Percentiles rank a stretch among this genome's conserved stretches.
These are phyloP conservation scores for Cotesia chilonis DNA, from an alignment of 1,140 invertebrate species.

Conservation along the genomic window DNA sequence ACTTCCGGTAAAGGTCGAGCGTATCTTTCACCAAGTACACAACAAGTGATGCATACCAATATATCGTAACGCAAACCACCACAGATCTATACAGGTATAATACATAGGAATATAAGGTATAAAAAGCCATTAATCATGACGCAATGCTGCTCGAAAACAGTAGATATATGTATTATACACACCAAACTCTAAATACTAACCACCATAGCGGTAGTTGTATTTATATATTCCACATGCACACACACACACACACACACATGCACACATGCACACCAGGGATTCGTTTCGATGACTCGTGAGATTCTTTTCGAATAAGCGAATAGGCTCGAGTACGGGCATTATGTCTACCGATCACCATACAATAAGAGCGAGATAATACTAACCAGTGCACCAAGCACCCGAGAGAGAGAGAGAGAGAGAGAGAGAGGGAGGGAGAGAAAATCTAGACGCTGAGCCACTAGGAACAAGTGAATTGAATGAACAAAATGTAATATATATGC, in stretches of 20 bases:
- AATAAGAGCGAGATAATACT: too few relatives aligned
- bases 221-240: background rate
- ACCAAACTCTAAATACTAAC: too few relatives aligned
- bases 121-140: slow-evolving; percentile 10
- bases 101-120: background rate
- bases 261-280: background rate
- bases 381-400: background rate
- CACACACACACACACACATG: background rate
- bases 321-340: background rate
- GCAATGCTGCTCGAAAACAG: background rate
- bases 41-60: too few relatives aligned
- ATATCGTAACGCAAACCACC: background rate
- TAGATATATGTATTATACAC: background rate
- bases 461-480: too few relatives aligned
- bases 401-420: too few relatives aligned
- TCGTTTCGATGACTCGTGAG: slow-evolving; percentile 18
- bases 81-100: too few relatives aligned
- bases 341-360: background rate
- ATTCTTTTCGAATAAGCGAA: slow-evolving; percentile 18
- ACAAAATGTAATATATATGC: too few relatives aligned
- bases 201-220: too few relatives aligned
- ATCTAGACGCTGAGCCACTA: too few relatives aligned
- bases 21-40: too few relatives aligned
- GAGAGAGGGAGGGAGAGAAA: background rate
- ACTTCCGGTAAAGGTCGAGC: too few relatives aligned